Base-by-base conservation (phyloP, 2,888 invertebrate genomes). In the Pterobdella sp. region DNA sequence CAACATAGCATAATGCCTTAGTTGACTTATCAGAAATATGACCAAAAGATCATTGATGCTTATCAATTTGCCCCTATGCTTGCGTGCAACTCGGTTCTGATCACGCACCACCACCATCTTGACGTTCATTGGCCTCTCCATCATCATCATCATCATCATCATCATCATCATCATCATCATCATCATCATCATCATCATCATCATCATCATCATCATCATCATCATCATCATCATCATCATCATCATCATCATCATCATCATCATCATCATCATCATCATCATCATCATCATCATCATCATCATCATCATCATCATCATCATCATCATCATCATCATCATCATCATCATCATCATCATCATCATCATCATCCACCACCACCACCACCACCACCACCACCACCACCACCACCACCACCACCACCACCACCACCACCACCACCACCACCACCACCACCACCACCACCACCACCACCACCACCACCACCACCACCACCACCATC, bases 301-400 rank as follows among this genome's bases (percentile, higher is more conserved):
- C n/a, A 56, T 26, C 3, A 56, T n/a, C 7, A 56, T 56, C 60
- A 56, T 56, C 60, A 56, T 56, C 60, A n/a, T 56, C 60, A 56
- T 56, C 60, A 56, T 56, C 60, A 56, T 56, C 60, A 56, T 56
- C 60, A n/a, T 56, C 60, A 56, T 56, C 60, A 56, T 56, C 60
- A 56, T 56, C 60, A 56, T 56, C 60, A n/a, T 56, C 60, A 56
- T 56, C 60, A 56, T 56, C 7, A 56, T 56, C 60, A n/a, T 56
- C 60, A 56, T 56, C 60, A 56, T 56, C 60, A 18, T 56, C 60
- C 7, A 26, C 60, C 18, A 26, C 49, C 60, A 56, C 26, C n/a
- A 56, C 26, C 60, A 18, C n/a, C n/a, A 18, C 26, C 60, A 56
- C 60, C 14, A 56, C 7, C n/a, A 56, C n/a, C 26, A n/a, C 60